Evolutionary conservation across 2,888 invertebrate genomes (phyloP), one percentile per base, ranked within the genome.

Genomic region (Stenodema calcarata): DNA sequence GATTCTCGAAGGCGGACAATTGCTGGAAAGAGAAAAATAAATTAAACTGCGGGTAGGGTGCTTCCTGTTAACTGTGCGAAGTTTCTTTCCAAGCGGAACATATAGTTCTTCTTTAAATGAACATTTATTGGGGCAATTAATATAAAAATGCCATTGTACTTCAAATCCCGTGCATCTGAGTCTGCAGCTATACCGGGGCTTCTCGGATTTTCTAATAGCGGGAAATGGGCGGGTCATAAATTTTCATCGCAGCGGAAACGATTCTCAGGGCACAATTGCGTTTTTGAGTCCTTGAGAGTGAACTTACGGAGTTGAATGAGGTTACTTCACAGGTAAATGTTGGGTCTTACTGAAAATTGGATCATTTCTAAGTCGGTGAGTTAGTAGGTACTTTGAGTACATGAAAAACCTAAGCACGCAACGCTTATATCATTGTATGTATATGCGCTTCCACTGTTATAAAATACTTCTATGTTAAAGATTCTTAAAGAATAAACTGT

Each of bases 51-150:
- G 62, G 7, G 62, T 23, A 27, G 62, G 27, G 23, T 27, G 4
- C 62, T 62, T 23, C 62, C 27, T 4, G 47, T 47, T 47, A 9
- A 42, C 47, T 62, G 27, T 4, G 62, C 0, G 23, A 62, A 62
- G 62, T 62, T 62, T 18, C n/a, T 50, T 62, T 62, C 62, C 27
- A 18, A 62, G 11, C 62, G 23, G 50, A 50, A 62, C 18, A 23
- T 18, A 23, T 62, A 62, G 62, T 62, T 62, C 62, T 62, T 62
- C 62, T 62, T 23, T 18, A 62, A 62, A 62, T 62, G 78, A 35
- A 42, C 78, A 42, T 78, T 78, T 78, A 78, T 78, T 78, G 44
- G 11, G 44, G 78, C 78, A 78, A 78, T 78, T 78, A 42, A 78
- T 44, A 78, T 44, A 44, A 78, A 76, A 78, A 78, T 78, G 44